These are phyloP conservation scores for Aphelenchoides bicaudatus DNA, from an alignment of 2,888 invertebrate genomes.

Conservation along the genomic window DNA sequence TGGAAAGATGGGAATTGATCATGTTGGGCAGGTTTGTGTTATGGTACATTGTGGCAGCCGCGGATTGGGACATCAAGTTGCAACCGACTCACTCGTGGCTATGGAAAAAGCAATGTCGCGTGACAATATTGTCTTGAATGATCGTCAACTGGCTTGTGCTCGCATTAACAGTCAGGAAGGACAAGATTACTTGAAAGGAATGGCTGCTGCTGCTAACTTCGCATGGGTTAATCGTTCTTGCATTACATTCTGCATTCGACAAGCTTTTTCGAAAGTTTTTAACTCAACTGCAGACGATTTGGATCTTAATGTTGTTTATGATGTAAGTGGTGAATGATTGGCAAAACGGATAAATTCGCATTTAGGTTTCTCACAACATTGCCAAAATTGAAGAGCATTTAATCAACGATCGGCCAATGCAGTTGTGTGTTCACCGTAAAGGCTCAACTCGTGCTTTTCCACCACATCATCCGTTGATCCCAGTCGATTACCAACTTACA, in stretches of 20 bases:
- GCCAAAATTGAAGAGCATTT: slow-evolving; percentile 73
- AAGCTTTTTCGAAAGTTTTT: slow-evolving; percentile 95
- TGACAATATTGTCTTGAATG: slow-evolving; percentile 91
- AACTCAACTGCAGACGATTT: slow-evolving; percentile 90
- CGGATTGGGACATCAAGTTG: slow-evolving; percentile 79
- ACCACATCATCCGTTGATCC: slow-evolving; percentile 96
- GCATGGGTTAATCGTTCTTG: slow-evolving; percentile 99
- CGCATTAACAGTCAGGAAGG: slow-evolving; percentile 81
- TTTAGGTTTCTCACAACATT: slow-evolving; percentile 98
- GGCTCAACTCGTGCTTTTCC: slow-evolving; percentile 92
- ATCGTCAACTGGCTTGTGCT: slow-evolving; percentile 94
- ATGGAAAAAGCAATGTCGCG: slow-evolving; percentile 99
- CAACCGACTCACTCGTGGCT: slow-evolving; percentile 69
- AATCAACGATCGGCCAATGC: slow-evolving; percentile 66
- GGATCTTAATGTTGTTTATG: slow-evolving; percentile 98
- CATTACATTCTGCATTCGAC: slow-evolving; percentile 88
- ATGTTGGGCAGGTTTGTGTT: slow-evolving; percentile 77
- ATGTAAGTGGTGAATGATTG: too few relatives aligned
- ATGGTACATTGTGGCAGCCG: slow-evolving; percentile 99
- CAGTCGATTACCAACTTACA: slow-evolving; percentile 80
- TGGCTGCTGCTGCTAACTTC: slow-evolving; percentile 98
- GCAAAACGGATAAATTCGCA: too few relatives aligned
- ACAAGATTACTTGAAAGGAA: slow-evolving; percentile 92
- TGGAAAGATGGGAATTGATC: slow-evolving; percentile 95
- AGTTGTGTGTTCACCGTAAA: slow-evolving; percentile 89